Evolutionary conservation across 2,888 invertebrate species (phyloP), one percentile per base, ranked within the genome.

Genomic region (Nomada goodeniana): DNA sequence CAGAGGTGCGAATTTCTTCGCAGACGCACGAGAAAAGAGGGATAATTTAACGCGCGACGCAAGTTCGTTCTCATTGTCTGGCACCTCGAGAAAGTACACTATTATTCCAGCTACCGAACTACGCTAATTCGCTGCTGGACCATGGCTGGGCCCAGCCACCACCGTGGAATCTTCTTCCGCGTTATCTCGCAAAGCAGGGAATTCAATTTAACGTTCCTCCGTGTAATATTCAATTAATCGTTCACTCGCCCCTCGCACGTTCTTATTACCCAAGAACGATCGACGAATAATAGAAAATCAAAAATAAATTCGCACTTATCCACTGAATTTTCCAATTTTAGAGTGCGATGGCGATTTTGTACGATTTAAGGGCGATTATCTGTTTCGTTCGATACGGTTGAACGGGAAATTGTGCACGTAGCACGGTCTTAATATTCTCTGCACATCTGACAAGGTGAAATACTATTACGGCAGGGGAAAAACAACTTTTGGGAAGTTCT

Each of bases 41-140:
- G 50, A 64, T 68, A 81, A 82, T 81, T 85, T 59, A 85, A 76
- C 65, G 71, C 65, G 65, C 75, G 61, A 65, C 72, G 50, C 55
- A 61, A 47, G 73, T 76, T 68, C 63, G 26, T 57, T 76, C 67
- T 55, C 61, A 61, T 60, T 50, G 71, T 26, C 57, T 70, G 57
- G 9, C 57, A 29, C 23, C 72, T 42, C 65, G 59, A 76, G 36
- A 68, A 65, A 60, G 78, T 69, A 75, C 70, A 76, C 78, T 80
- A 83, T 83, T 85, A 80, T 80, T 80, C 73, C 83, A 77, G 65
- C 70, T 65, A 70, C 79, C 69, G 78, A 83, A 79, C 79, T 76
- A 63, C 77, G 65, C 71, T 81, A 68, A 82, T 82, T 80, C 67
- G 44, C 44, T 42, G 42, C 42, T 20, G 59, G 36, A 36, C 36